These are phyloP conservation scores for Eristalis tenax DNA, from an alignment of 2,888 invertebrate species.

Conservation along the genomic window DNA sequence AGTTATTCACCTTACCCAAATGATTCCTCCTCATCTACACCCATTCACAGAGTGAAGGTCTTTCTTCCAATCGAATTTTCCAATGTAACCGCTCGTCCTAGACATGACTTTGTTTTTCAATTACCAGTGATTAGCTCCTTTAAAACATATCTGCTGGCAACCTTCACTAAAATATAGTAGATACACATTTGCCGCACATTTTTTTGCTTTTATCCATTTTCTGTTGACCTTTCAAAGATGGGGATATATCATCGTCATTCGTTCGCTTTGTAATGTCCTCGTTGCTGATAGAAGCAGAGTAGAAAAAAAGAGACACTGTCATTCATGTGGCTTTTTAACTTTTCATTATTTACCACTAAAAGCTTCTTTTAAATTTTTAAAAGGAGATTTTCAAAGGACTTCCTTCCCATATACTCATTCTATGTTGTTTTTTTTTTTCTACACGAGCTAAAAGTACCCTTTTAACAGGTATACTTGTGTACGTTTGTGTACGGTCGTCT, in stretches of 20 bases:
- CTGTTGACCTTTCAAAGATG: constrained; percentile 32
- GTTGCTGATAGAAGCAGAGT: constrained; percentile 33
- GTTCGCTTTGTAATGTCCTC: constrained; percentile 59
- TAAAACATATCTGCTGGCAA: constrained; percentile 50
- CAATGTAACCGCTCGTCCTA: constrained; percentile 2
- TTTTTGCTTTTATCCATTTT: constrained; percentile 37
- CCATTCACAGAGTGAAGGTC: background rate
- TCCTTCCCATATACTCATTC: constrained; percentile 55
- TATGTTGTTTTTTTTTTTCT: constrained; percentile 28
- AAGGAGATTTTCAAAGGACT: constrained; percentile 74
- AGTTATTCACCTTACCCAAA: background rate
- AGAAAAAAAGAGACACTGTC: constrained; percentile 64
- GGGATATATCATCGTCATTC: constrained; percentile 54
- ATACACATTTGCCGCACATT: constrained; percentile 12
- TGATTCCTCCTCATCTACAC: background rate
- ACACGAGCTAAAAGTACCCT: constrained; percentile 62
- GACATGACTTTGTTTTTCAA: constrained; percentile 43
- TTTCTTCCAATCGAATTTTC: constrained; percentile 26
- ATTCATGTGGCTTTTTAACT: constrained; percentile 82
- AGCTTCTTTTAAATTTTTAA: constrained; percentile 81
- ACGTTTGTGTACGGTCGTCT: background rate
- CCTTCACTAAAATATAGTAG: constrained; percentile 29
- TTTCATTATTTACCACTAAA: constrained; percentile 82
- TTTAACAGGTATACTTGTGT: constrained; percentile 35
- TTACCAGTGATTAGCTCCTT: constrained; percentile 58